Base-by-base conservation (phyloP, 1,140 invertebrate genomes). In the Ylistrum balloti region DNA sequence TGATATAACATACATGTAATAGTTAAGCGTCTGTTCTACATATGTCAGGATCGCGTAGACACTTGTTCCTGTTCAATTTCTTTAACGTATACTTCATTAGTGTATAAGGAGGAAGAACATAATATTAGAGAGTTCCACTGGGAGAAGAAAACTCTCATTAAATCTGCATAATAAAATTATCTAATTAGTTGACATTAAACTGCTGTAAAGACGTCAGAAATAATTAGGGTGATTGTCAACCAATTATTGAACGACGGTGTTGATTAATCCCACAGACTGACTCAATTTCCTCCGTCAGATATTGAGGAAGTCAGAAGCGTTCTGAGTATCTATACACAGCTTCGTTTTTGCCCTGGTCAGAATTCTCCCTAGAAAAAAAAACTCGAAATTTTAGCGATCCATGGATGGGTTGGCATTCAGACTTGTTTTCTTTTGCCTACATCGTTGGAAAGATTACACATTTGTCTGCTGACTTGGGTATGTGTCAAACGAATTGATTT, bases 51-150 rank as follows among this genome's bases (percentile, higher is more conserved):
- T 74, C 56, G 11, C 22, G 13, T 74, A 74, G 56, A 74, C 56
- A 74, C 56, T 74, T 74, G 56, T 74, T 74, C 56, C 56, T 74
- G 56, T n/a, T 74, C 56, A 28, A 74, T 74, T 74, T 74, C 56
- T 74, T n/a, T 74, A 74, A n/a, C 56, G 56, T 74, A 74, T 28
- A 74, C 56, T 74, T 74, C 56, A 74, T 74, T 74, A 74, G 56
- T 74, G 56, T 28, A 28, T 74, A 74, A n/a, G 56, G 56, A 74
- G 22, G 56, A 74, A 74, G n/a, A 74, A n/a, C 56, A 74, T 28
- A 28, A 74, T 17, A n/a, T 28, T 74, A 28, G 56, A 74, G 56
- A n/a, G n/a, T 74, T 28, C 56, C 56, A 74, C 56, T 28, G 56
- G 56, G 56, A 74, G n/a, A 5, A 9, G 56, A 74, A 74, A 74